Conservation (phyloP, 2,888 invertebrate species). For the Dicroscelio sp. region DNA sequence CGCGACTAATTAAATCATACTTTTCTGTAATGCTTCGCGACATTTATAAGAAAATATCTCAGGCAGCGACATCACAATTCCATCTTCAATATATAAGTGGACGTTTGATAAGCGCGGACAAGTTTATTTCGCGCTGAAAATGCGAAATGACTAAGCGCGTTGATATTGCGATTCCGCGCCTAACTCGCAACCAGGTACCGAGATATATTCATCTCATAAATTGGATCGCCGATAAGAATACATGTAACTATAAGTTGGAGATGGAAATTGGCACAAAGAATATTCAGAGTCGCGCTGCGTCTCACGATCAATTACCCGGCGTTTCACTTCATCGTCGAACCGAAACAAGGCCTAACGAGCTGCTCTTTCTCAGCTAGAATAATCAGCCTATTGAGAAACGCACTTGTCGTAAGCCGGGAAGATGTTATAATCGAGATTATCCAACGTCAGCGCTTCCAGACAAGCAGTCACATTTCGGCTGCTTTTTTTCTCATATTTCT, state of each 20-base stretch:
- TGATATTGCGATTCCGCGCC: constrained; percentile 30
- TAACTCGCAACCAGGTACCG: constrained; percentile 40
- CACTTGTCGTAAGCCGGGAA: constrained; percentile 67
- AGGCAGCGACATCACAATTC: neutral
- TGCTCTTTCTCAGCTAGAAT: constrained; percentile 63
- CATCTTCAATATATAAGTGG: neutral
- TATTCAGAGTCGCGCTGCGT: constrained; percentile 56
- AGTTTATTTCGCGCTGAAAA: constrained; percentile 52
- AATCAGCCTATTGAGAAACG: constrained; percentile 73
- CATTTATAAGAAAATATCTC: neutral
- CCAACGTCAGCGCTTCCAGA: neutral
- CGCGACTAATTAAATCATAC: neutral
- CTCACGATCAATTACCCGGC: constrained; percentile 71
- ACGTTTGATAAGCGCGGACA: constrained; percentile 23
- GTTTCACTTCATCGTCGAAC: constrained; percentile 66
- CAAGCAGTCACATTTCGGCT: constrained; percentile 23
- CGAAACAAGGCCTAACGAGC: constrained; percentile 70
- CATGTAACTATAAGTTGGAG: constrained; percentile 59
- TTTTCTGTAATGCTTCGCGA: too few relatives aligned
- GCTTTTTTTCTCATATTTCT: constrained; percentile 8
- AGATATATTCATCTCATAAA: constrained; percentile 65
- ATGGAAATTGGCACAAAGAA: constrained; percentile 70
- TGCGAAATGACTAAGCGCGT: constrained; percentile 54
- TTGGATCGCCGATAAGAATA: constrained; percentile 73
- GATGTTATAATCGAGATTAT: constrained; percentile 61